phyloP scores from a whole-genome alignment of 2,888 invertebrate species.

The Tinea semifulvella region DNA sequence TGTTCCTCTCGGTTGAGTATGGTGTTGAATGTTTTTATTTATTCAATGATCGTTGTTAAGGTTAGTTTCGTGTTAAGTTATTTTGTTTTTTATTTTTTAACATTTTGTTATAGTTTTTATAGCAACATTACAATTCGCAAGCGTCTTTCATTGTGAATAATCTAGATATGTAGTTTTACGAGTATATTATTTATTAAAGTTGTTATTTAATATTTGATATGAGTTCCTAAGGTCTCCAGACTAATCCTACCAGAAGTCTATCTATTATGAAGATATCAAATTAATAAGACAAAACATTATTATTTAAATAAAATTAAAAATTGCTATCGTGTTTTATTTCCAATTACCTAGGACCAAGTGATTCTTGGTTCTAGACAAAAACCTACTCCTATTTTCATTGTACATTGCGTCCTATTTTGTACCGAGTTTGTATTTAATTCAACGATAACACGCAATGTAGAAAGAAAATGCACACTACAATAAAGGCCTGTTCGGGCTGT shows the following conservation, averaged over 20 bases:
- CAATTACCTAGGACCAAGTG: too few species aligned
- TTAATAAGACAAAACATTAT: slow-evolving; percentile 12
- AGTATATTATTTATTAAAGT: slow-evolving; percentile 53
- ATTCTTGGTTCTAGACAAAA: too few species aligned
- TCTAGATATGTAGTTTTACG: slow-evolving; percentile 26
- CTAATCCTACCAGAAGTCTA: slow-evolving; percentile 48
- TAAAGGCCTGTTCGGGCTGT: too few species aligned
- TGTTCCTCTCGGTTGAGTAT: slow-evolving; percentile 4
- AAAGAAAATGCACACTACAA: too few species aligned
- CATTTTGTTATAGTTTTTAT: background rate
- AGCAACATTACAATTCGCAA: background rate
- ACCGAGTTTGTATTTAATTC: too few species aligned
- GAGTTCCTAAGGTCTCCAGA: slow-evolving; percentile 50
- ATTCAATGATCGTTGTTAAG: background rate
- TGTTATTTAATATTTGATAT: slow-evolving; percentile 40
- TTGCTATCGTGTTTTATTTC: background rate
- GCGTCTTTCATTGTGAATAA: slow-evolving; percentile 8
- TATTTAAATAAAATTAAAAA: slow-evolving; percentile 20
- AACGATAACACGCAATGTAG: too few species aligned
- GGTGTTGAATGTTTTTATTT: background rate
- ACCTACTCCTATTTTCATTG: too few species aligned
- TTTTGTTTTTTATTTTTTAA: background rate
- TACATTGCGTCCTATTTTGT: too few species aligned
- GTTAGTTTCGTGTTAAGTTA: slow-evolving; percentile 1
- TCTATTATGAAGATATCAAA: slow-evolving; percentile 21